Base-by-base conservation (phyloP, 2,888 invertebrate genomes). In the Tenthredo livida region DNA sequence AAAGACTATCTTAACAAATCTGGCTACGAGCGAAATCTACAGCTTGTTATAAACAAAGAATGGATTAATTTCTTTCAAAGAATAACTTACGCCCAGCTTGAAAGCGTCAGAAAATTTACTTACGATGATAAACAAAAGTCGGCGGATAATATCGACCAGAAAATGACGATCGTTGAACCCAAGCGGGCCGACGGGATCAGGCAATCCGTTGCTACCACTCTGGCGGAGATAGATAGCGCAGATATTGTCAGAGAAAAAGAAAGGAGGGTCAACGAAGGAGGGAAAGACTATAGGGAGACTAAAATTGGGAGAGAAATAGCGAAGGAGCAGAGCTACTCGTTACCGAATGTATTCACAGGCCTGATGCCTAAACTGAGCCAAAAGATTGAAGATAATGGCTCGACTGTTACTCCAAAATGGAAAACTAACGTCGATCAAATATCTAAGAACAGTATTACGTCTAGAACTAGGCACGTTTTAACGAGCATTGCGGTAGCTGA, bases 401-500 rank as follows among this genome's bases (percentile, higher is more conserved):
- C 89, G 25, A 89, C 91, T 70, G 82, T 90, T 21, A 87, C 91
- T 72, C 94, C 94, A 50, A 95, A 94, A 87, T 95, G 95, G 95
- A 95, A 94, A 88, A 90, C 89, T 58, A 93, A 93, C 86, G 65
- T 91, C 70, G 88, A 84, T 40, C 90, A 86, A 86, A 87, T 93
- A 61, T 91, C 94, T 21, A 94, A 95, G 94, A 93, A 94, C 54
- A 95, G 95, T 88, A 95, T 97, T 86, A 94, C 95, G 86, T 95
- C 96, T 0, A 94, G 96, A 89, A 97, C 96, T 4, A 95, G 94
- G 77, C 96, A 96, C 90, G 95, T 97, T 84, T 94, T 97, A 87
- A 94, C 95, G 6, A 95, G 96, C n/a, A 94, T 97, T 82, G 93
- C 93, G 54, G 93, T 93, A 10, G 96, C 96, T 0, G 94, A 95